Evolutionary conservation across 2,888 invertebrate species (phyloP).

Genomic region (Lochmaea crataegi): DNA sequence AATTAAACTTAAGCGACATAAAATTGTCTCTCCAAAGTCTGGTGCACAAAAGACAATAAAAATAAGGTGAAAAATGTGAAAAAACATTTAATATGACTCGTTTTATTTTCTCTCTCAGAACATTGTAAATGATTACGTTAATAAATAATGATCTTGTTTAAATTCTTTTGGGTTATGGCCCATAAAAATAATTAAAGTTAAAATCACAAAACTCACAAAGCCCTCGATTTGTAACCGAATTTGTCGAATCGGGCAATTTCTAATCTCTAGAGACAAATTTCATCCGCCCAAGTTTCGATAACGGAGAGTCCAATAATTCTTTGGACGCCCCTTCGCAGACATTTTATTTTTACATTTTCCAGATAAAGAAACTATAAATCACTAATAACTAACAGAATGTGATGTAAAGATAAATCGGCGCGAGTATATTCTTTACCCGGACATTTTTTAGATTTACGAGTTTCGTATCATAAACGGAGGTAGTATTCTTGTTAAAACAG

Average conservation of each 20-base stretch:
- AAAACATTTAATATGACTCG: too few species aligned
- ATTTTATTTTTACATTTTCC: conserved; percentile 52
- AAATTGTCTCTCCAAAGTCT: too few species aligned
- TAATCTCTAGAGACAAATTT: conserved; percentile 50
- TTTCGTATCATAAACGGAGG: conserved; percentile 33
- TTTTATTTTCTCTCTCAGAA: too few species aligned
- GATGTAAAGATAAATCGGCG: conserved; percentile 55
- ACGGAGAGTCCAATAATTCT: conserved; percentile 45
- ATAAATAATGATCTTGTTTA: conserved; percentile 10
- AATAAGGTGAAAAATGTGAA: too few species aligned
- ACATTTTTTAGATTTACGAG: conserved; percentile 45
- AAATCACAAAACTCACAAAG: conserved; percentile 47
- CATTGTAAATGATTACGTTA: too few species aligned
- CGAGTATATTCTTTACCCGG: conserved; percentile 47
- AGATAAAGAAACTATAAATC: conserved; percentile 55
- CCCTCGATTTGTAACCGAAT: conserved; percentile 53
- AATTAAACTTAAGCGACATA: too few species aligned
- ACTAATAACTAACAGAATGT: conserved; percentile 53
- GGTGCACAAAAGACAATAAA: too few species aligned
- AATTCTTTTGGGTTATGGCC: conserved; percentile 24
- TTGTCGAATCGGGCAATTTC: conserved; percentile 55
- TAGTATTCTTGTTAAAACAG: neutral
- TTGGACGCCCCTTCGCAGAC: conserved; percentile 43
- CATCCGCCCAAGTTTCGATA: conserved; percentile 45
- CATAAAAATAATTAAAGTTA: conserved; percentile 41